Evolutionary conservation across 2,888 invertebrate genomes (phyloP), one percentile per base, ranked within the genome.

Genomic region (Poecilobothrus nobilitatus): DNA sequence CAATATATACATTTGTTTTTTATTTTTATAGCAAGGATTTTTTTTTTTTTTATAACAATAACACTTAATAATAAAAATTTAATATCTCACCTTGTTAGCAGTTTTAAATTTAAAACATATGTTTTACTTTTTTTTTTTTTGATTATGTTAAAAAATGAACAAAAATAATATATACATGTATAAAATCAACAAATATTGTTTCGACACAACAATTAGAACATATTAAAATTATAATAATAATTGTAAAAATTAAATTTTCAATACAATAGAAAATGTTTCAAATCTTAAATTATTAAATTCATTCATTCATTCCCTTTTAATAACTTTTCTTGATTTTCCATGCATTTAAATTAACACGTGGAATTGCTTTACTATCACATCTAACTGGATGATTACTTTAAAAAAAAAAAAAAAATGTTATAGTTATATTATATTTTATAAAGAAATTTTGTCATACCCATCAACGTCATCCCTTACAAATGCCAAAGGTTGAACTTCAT

Each of bases 391-490:
- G 2, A 63, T 63, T 63, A 12, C 63, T 63, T 22, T 22, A 27
- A 27, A 33, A 63, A 27, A 27, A 33, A 21, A 62, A 62, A 10
- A 18, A 15, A 62, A 21, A 12, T 21, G 21, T 62, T 18, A 18
- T 8, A 27, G 15, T 27, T 27, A 22, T 27, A 27, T 63, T 63
- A 63, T 27, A 12, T 15, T 15, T 7, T 62, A 27, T 3, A 62
- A 12, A 21, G 2, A 27, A 27, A n/a, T n/a, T 8, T 15, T 61
- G n/a, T 62, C 5, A 83, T 79, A 89, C 88, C 86, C 86, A 12
- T 81, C 79, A 67, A 86, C 76, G 76, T 86, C 86, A 15, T 86
- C 83, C 75, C 87, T 84, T 73, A 86, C 75, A 77, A 89, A 86
- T 71, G 90, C 87, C 71, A 84, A 83, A 9, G 83, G 84, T 66